Evolutionary conservation across 2,888 invertebrate genomes (phyloP), one percentile per base, ranked within the genome.

Genomic region (Agriotes lineatus): DNA sequence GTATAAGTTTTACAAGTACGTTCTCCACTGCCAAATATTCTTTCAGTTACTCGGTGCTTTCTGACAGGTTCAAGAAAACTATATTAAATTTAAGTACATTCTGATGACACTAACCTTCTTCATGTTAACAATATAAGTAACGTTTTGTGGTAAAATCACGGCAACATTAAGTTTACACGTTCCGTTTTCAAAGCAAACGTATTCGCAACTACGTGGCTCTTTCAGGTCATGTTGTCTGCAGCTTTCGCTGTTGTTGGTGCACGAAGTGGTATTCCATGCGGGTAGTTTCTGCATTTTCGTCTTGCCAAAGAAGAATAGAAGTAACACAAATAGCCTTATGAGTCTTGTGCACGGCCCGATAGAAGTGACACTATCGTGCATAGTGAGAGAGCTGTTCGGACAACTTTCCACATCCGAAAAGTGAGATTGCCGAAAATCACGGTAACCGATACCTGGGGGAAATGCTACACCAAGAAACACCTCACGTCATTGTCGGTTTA

Each of bases 81-180:
- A n/a, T n/a, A n/a, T n/a, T n/a, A n/a, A n/a, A n/a, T n/a, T n/a
- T n/a, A n/a, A n/a, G n/a, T n/a, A n/a, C n/a, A n/a, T n/a, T n/a
- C n/a, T n/a, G n/a, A n/a, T 22, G 19, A 33, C 62, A 77, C 77
- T 75, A 72, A 89, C 89, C 81, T 77, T 76, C 22, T 78, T 75
- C 82, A 86, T 10, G 85, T 83, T 79, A 87, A 82, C 64, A 87
- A 89, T 14, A 87, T 89, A 81, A 71, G 87, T 85, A 54, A 19
- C 86, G 84, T 76, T 88, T 59, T 86, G 86, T 0, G 93, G 91
- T 65, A 93, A 81, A 69, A 93, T 83, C 16, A 93, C 84, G 1
- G 90, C 90, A 0, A 90, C 89, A 58, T 90, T 86, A 42, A 93
- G 86, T 45, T 87, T 88, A 78, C 93, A 93, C 3, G 79, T 81